Percentiles rank a stretch among this genome's conserved stretches.
Conservation (phyloP, 2,888 invertebrate species). For the Caenorhabditis becei region DNA sequence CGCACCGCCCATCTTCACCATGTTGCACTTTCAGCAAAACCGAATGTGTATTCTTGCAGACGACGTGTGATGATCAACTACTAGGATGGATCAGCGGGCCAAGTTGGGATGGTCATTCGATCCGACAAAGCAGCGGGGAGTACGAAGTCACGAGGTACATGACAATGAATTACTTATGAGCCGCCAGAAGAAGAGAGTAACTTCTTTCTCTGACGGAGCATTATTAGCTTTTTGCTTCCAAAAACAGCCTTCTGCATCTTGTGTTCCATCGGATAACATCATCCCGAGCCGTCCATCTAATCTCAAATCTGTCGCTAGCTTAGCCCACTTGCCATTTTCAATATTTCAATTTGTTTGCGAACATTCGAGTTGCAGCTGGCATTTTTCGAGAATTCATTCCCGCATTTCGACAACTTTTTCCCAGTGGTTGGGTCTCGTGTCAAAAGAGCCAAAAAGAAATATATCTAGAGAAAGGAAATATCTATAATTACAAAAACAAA, state of each 20-base stretch:
- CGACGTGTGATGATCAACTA: not conserved
- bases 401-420: not conserved
- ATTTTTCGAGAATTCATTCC: too few species aligned
- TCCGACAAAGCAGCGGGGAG: constrained; percentile 23
- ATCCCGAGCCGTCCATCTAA: too few species aligned
- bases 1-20: not conserved
- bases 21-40: constrained; percentile 20
- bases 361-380: too few species aligned
- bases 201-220: too few species aligned
- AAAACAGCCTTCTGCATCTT: too few species aligned
- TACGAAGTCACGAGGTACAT: constrained; percentile 3
- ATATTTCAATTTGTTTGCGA: too few species aligned
- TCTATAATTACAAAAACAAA: constrained; percentile 1
- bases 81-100: constrained; percentile 1
- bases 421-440: constrained; percentile 9
- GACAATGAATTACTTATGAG: constrained; percentile 41
- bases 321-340: too few species aligned
- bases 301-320: too few species aligned
- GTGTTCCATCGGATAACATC: too few species aligned
- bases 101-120: constrained; percentile 41
- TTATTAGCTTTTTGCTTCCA: too few species aligned
- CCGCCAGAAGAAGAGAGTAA: not conserved
- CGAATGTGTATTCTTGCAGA: too few species aligned
- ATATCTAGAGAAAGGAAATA: not conserved
- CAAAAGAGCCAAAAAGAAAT: too few species aligned